phyloP scores from a whole-genome alignment of 2,113 vertebrate genomes.

The Bubo scandiacus region DNA sequence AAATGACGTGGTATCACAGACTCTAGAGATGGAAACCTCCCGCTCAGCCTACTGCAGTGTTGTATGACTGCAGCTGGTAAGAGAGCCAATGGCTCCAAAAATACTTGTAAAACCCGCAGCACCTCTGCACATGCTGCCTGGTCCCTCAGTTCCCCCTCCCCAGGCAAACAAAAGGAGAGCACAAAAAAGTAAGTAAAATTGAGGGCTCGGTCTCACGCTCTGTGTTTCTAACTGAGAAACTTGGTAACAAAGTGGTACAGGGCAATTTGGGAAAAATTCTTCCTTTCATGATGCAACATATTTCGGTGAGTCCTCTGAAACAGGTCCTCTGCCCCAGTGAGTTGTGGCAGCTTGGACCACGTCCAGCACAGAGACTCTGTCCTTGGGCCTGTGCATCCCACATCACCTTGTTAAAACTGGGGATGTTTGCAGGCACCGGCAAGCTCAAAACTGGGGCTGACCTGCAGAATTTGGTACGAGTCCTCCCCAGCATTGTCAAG shows the following conservation, averaged over 20 bases:
- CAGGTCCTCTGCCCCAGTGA: background rate
- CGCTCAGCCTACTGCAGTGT: background rate
- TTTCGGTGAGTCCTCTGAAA: background rate
- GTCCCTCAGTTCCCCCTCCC: background rate
- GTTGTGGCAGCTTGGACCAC: background rate
- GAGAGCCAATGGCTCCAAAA: background rate
- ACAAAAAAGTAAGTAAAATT: background rate
- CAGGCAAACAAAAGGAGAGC: background rate
- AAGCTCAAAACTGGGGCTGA: background rate
- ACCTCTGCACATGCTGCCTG: background rate
- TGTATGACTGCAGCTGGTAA: background rate
- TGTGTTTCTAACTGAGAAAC: background rate
- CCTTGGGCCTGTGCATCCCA: background rate
- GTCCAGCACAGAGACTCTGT: background rate
- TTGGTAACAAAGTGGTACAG: background rate
- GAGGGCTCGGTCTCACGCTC: background rate
- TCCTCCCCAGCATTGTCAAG: background rate
- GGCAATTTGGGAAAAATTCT: background rate
- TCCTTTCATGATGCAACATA: background rate
- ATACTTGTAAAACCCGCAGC: background rate
- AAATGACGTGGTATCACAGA: rapidly evolving
- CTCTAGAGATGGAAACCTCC: background rate
- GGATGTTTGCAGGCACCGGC: background rate
- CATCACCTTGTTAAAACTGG: background rate
- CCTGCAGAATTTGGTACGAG: background rate